Evolutionary conservation across 2,888 invertebrate genomes (phyloP).

Genomic region (Athalia cordata): DNA sequence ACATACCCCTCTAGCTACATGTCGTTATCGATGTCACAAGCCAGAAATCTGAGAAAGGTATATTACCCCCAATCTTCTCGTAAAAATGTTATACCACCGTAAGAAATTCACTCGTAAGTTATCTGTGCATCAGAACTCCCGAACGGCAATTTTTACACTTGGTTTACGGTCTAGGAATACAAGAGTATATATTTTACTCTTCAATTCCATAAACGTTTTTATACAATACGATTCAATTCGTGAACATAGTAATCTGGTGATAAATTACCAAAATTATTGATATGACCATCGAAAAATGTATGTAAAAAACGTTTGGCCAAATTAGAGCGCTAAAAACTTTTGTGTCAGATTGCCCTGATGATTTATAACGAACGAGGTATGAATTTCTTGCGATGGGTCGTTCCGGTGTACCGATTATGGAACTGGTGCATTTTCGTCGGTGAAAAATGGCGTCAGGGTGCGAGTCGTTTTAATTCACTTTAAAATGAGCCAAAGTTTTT

Average conservation of each 20-base stretch:
- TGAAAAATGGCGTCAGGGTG: not conserved
- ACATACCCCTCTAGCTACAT: not conserved
- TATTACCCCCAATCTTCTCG: not conserved
- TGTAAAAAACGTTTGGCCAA: conserved; percentile 43
- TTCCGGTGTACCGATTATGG: too few species aligned
- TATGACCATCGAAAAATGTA: not conserved
- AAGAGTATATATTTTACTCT: not conserved
- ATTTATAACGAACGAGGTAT: too few species aligned
- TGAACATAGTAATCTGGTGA: too few species aligned
- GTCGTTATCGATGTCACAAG: not conserved
- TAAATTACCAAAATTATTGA: too few species aligned
- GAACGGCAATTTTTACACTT: conserved; percentile 23
- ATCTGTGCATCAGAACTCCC: conserved; percentile 26
- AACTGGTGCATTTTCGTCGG: not conserved
- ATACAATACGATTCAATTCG: not conserved
- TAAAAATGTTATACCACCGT: not conserved
- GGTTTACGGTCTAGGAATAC: conserved; percentile 29
- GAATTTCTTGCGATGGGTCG: not conserved
- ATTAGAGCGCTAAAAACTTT: conserved; percentile 41
- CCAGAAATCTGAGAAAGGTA: not conserved
- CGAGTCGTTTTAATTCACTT: conserved; percentile 13
- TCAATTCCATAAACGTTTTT: conserved; percentile 30
- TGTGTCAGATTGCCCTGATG: conserved; percentile 27
- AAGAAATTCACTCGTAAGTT: not conserved
- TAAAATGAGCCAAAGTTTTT: conserved; percentile 10